phyloP scores from a whole-genome alignment of 2,888 invertebrate species.

The Meiosimyza platycephala region DNA sequence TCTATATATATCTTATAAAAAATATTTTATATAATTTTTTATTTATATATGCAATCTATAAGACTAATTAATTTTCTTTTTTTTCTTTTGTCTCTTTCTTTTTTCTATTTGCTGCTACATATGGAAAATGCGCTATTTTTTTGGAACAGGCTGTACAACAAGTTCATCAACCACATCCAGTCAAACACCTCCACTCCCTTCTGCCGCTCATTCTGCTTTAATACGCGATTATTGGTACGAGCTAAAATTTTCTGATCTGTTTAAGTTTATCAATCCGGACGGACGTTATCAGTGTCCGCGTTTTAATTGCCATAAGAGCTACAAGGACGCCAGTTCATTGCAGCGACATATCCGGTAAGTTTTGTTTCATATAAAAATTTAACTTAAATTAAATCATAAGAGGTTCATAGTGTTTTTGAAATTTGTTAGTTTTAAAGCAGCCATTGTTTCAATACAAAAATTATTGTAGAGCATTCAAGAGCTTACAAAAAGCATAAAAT shows the following conservation, averaged over 20 bases:
- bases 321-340: conserved; percentile 68
- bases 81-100: conserved; percentile 32
- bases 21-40: conserved; percentile 21
- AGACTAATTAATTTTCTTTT: conserved; percentile 31
- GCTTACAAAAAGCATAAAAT: too few species aligned
- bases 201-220: conserved; percentile 58
- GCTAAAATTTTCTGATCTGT: conserved; percentile 67
- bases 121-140: background rate
- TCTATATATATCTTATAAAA: conserved; percentile 38
- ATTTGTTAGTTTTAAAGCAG: too few species aligned
- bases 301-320: conserved; percentile 67
- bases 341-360: conserved; percentile 68
- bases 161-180: conserved; percentile 62
- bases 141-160: conserved; percentile 50
- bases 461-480: background rate
- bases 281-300: conserved; percentile 68
- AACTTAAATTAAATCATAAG: background rate
- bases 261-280: conserved; percentile 67
- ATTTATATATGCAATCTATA: conserved; percentile 29
- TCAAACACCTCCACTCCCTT: conserved; percentile 61
- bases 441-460: background rate
- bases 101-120: conserved; percentile 35
- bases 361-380: conserved; percentile 22
- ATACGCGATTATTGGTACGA: conserved; percentile 68
- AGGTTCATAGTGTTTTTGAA: background rate